Evolutionary conservation across 2,888 invertebrate genomes (phyloP).

Genomic region (Xanthorhoe spadicearia): DNA sequence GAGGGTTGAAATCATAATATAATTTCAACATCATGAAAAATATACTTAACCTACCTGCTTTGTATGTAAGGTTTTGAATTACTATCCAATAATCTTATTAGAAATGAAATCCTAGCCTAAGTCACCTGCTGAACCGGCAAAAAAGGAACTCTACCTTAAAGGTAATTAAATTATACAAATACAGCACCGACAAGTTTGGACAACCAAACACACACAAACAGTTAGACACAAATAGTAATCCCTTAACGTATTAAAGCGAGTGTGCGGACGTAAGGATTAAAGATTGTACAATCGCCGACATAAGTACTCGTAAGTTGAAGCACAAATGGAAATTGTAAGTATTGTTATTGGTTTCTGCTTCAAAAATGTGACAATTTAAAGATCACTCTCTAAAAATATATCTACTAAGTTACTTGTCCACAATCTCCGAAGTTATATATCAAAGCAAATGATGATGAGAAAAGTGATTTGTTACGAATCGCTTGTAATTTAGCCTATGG

Average conservation of each 20-base stretch:
- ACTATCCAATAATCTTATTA: neutral
- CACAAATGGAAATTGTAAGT: too few relatives aligned
- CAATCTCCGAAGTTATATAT: too few relatives aligned
- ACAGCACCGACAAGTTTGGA: conserved; percentile 15
- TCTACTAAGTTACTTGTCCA: too few relatives aligned
- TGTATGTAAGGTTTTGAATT: neutral
- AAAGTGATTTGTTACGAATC: too few relatives aligned
- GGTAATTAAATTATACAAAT: conserved; percentile 26
- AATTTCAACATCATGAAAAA: neutral
- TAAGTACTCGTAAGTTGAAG: too few relatives aligned
- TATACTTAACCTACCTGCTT: neutral
- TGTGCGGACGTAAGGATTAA: conserved; percentile 31
- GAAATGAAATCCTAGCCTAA: conserved; percentile 4
- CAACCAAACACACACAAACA: conserved; percentile 15
- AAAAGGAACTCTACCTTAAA: neutral
- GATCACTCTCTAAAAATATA: too few relatives aligned
- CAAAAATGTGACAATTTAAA: too few relatives aligned
- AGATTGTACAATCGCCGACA: neutral
- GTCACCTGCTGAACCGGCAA: neutral
- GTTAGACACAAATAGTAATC: conserved; percentile 31
- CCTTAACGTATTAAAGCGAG: conserved; percentile 50
- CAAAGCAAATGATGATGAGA: too few relatives aligned
- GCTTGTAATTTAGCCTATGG: too few relatives aligned
- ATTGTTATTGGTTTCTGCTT: too few relatives aligned
- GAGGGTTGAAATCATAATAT: too few relatives aligned